Evolutionary conservation across 2,113 vertebrate genomes (phyloP).

Genomic region (Amphilophus citrinellus): DNA sequence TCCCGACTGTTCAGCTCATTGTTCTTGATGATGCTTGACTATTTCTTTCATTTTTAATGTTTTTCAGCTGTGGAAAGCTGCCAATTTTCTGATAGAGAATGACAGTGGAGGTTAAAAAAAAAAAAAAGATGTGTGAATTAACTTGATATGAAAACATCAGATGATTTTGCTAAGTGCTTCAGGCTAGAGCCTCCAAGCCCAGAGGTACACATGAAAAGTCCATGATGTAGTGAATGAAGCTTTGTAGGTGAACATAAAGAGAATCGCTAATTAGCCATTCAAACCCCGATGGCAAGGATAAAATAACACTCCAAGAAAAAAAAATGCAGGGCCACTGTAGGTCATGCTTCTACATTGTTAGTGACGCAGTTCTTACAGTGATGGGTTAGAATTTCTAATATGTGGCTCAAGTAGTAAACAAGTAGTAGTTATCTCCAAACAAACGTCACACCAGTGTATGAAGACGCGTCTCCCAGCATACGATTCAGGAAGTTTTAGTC

Average conservation of each 20-base stretch:
- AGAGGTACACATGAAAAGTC: background rate
- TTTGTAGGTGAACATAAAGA: background rate
- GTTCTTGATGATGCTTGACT: background rate
- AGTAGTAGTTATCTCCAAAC: too few relatives aligned
- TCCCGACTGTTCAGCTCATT: background rate
- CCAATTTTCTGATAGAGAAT: background rate
- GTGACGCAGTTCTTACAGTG: background rate
- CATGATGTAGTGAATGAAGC: background rate
- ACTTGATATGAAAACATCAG: background rate
- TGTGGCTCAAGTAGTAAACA: background rate
- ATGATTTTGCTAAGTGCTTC: background rate
- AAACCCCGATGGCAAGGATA: background rate
- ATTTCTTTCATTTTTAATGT: background rate
- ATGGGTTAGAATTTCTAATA: background rate
- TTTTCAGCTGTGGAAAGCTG: conserved; percentile 4
- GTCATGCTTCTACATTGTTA: background rate
- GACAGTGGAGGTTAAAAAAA: background rate
- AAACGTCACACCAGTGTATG: background rate
- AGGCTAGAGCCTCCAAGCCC: background rate
- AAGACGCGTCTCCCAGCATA: background rate
- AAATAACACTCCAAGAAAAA: background rate
- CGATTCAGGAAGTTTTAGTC: background rate
- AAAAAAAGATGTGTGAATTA: background rate
- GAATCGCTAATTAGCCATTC: background rate
- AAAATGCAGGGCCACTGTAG: background rate